Evolutionary conservation across 2,113 vertebrate genomes (phyloP).

Genomic region (Myodes glareolus): DNA sequence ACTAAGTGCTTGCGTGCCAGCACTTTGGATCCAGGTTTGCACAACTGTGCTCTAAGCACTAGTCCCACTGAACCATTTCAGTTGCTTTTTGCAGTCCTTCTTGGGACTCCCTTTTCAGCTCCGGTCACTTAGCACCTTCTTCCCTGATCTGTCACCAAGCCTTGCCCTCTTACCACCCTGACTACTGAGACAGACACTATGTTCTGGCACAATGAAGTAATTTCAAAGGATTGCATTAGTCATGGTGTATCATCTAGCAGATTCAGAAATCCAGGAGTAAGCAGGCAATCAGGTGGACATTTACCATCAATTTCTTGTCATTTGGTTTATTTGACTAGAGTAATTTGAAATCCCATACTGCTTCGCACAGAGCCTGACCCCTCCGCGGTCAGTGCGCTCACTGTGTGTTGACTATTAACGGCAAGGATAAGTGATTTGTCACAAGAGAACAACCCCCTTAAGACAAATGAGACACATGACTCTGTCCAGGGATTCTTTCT

Average conservation of each 20-base stretch:
- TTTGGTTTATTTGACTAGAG: conserved; percentile 37
- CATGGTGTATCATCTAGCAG: not conserved
- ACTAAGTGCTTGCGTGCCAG: too few relatives aligned
- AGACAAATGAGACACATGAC: conserved; percentile 53
- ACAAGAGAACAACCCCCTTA: conserved; percentile 50
- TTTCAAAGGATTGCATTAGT: not conserved
- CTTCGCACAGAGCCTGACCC: not conserved
- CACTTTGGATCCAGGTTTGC: not conserved
- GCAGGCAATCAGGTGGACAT: not conserved
- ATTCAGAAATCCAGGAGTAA: not conserved
- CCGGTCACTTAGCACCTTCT: not conserved
- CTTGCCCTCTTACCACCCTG: not conserved
- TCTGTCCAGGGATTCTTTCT: conserved; percentile 69
- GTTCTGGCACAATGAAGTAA: not conserved
- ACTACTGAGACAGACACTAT: not conserved
- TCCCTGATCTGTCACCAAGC: conserved; percentile 8
- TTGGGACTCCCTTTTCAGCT: not conserved
- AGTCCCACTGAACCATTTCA: not conserved
- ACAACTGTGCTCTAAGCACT: not conserved
- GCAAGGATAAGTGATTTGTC: conserved; percentile 17
- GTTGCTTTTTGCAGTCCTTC: not conserved
- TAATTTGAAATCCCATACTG: not conserved
- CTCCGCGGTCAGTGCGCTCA: not conserved
- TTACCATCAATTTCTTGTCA: not conserved
- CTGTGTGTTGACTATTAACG: not conserved